These are phyloP conservation scores for Anthopleura sola DNA, from an alignment of 64 coral and sea anemone species.

Conservation along the genomic window DNA sequence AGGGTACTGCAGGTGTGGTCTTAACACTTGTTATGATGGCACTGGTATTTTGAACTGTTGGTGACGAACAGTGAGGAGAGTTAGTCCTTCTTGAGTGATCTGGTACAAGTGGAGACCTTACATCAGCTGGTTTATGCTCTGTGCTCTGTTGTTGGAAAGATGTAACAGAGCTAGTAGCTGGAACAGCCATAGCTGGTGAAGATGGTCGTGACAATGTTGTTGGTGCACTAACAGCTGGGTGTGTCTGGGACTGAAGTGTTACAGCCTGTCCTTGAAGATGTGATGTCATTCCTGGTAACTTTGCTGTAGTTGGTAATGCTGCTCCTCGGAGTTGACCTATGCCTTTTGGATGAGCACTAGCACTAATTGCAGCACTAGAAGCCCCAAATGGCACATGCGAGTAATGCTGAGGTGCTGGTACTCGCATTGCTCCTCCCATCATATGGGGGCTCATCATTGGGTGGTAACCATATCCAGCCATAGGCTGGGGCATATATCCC, in stretches of 20 bases:
- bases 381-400: slow-evolving; percentile 56
- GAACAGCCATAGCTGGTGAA: slow-evolving; percentile 26
- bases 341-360: slow-evolving; percentile 40
- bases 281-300: slow-evolving; percentile 23
- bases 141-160: slow-evolving; percentile 41
- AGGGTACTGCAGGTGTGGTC: slow-evolving; percentile 18
- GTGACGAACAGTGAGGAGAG: slow-evolving; percentile 26
- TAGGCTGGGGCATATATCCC: slow-evolving; percentile 18
- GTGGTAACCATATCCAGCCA: slow-evolving; percentile 24
- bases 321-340: slow-evolving; percentile 21
- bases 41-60: slow-evolving; percentile 6
- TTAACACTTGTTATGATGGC: slow-evolving; percentile 18
- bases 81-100: slow-evolving; percentile 31
- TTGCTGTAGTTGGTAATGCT: slow-evolving; percentile 30
- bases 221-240: slow-evolving; percentile 24
- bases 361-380: slow-evolving; percentile 43
- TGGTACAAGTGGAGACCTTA: slow-evolving; percentile 26
- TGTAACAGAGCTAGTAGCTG: slow-evolving; percentile 18
- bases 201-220: slow-evolving; percentile 46
- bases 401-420: slow-evolving; percentile 21
- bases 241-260: slow-evolving; percentile 2
- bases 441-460: slow-evolving; percentile 25
- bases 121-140: slow-evolving; percentile 39
- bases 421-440: background rate
- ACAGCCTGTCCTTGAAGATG: slow-evolving; percentile 18